phyloP scores from a whole-genome alignment of 2,113 vertebrate species.

The Puntigrus tetrazona region DNA sequence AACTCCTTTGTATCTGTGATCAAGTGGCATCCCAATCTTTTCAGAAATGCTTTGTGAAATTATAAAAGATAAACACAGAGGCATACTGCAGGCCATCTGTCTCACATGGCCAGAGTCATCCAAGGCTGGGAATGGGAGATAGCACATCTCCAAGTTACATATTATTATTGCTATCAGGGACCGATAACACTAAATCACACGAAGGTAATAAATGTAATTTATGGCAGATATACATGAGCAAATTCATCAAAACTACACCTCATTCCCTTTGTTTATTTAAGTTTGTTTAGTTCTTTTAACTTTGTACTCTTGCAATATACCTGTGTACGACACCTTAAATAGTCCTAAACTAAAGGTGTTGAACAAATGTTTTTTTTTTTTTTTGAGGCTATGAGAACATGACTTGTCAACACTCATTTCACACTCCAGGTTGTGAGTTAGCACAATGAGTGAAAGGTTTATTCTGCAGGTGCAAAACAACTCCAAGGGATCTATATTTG shows the following conservation, averaged over 20 bases:
- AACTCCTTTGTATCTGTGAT: neutral
- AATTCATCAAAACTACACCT: conserved; percentile 42
- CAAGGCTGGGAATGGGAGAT: conserved; percentile 17
- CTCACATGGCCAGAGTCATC: conserved; percentile 34
- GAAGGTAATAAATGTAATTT: conserved; percentile 53
- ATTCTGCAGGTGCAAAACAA: neutral
- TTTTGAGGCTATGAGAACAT: neutral
- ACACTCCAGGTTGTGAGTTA: neutral
- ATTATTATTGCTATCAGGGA: conserved; percentile 45
- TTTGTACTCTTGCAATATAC: neutral
- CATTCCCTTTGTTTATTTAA: conserved; percentile 11
- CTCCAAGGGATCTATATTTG: neutral
- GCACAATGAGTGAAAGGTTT: neutral
- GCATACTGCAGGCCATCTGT: conserved; percentile 41
- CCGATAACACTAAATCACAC: conserved; percentile 49
- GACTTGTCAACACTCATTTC: neutral
- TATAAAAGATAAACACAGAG: neutral
- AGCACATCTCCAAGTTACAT: conserved; percentile 31
- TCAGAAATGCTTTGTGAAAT: conserved; percentile 6
- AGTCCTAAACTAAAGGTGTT: neutral
- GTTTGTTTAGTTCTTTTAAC: neutral
- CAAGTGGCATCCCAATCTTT: neutral
- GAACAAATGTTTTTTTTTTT: neutral
- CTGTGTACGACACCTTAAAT: neutral
- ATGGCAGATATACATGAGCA: conserved; percentile 38